These are phyloP conservation scores for Pseudopodoces humilis DNA, from an alignment of 2,113 vertebrate genomes.

Conservation along the genomic window DNA sequence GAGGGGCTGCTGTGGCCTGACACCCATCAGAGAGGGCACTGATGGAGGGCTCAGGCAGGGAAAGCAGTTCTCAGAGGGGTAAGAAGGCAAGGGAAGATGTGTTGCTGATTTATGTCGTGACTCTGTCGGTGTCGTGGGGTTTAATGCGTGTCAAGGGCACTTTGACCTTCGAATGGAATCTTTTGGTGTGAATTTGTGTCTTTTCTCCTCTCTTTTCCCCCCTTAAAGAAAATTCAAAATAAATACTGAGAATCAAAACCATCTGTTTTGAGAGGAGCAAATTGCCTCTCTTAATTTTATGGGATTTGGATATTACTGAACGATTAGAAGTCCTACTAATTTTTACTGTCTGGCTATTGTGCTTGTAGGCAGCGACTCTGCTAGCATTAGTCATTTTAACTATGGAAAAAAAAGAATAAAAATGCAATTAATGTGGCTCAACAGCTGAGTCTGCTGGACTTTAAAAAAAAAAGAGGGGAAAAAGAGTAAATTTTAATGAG, in stretches of 20 bases:
- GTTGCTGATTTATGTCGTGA: not conserved
- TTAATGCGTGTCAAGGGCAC: conserved; percentile 23
- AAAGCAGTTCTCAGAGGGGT: not conserved
- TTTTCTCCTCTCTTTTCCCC: not conserved
- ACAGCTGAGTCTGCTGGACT: conserved; percentile 58
- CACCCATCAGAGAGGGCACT: not conserved
- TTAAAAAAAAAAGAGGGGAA: not conserved
- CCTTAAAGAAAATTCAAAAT: conserved; percentile 24
- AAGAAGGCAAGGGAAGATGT: not conserved
- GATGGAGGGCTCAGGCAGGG: not conserved
- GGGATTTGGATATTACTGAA: conserved; percentile 42
- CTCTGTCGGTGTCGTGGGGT: not conserved
- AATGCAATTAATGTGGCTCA: conserved; percentile 55
- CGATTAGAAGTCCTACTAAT: conserved; percentile 16
- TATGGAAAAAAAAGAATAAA: conserved; percentile 61
- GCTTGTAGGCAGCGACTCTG: conserved; percentile 34
- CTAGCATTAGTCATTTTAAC: conserved; percentile 46
- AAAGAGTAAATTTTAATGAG: conserved; percentile 63
- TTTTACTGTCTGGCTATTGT: conserved; percentile 40
- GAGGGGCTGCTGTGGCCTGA: not conserved
- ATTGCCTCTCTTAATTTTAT: conserved; percentile 43
- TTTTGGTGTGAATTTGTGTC: conserved; percentile 28
- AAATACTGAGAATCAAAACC: conserved; percentile 36
- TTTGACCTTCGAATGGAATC: conserved; percentile 16
- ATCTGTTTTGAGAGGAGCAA: conserved; percentile 44